Base-by-base conservation (phyloP, 2,888 invertebrate species). In the Netelia virgata region DNA sequence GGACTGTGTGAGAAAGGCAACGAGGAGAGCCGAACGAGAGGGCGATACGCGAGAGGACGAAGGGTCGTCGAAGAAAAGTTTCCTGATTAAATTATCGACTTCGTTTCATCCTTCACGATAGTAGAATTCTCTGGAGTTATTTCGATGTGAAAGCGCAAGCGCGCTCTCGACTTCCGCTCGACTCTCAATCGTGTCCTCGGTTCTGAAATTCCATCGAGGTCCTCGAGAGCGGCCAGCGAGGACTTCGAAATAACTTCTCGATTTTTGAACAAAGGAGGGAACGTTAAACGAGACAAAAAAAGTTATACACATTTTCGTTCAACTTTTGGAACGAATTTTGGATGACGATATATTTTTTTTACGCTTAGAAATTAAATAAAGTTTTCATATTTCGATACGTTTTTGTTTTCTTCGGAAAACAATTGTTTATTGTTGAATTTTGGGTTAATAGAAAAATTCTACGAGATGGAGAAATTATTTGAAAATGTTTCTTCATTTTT, bases 51-150 rank as follows among this genome's bases (percentile, higher is more conserved):
- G 28, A 43, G 16, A 23, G 43, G 55, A 36, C n/a, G 57, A 66
- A n/a, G 50, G 16, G 41, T 16, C 23, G 74, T 53, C 69, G 72
- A 57, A 66, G 43, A 47, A 75, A 87, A 89, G 79, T 87, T 88
- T 85, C 85, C 80, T 86, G 89, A 89, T 89, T 87, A 89, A 89
- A 88, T 90, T 86, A 88, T 88, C 79, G 85, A 76, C 72, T 66
- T 43, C 36, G 79, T 70, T 78, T 11, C 28, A 23, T 36, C 23
- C 64, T 41, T 14, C 41, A n/a, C 47, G 68, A 68, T 59, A 59
- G 75, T 76, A 18, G 59, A 77, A 69, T 43, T 43, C 75, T 41
- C 20, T 23, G 76, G 57, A 43, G 41, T 28, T 20, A 74, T 63
- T 63, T 47, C 47, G 50, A 6, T 16, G 6, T 11, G 47, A 20